These are phyloP conservation scores for Drosophila leonis DNA, from an alignment of 2,888 invertebrate species.

Conservation along the genomic window DNA sequence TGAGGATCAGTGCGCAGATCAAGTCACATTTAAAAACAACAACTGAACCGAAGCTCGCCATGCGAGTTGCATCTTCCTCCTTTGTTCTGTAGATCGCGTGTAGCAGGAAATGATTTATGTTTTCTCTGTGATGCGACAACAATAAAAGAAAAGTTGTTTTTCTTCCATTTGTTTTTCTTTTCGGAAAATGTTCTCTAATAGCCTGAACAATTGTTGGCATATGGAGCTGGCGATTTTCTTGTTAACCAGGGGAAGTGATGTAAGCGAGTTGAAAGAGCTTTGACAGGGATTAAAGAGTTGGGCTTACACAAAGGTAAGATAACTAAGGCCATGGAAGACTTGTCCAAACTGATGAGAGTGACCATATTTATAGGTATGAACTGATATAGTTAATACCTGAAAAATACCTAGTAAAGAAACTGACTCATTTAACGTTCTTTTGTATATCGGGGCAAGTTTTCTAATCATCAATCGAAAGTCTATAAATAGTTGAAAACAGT, in stretches of 20 bases:
- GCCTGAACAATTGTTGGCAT: slow-evolving; percentile 16
- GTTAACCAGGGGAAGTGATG: slow-evolving; percentile 24
- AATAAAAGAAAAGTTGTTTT: not conserved
- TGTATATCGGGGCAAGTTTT: no score
- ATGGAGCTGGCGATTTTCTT: slow-evolving; percentile 21
- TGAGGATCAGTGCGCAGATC: no score
- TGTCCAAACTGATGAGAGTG: not conserved
- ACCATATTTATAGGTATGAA: not conserved
- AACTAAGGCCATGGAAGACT: no score
- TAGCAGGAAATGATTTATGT: slow-evolving; percentile 52
- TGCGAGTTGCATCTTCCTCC: not conserved
- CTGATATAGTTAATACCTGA: not conserved
- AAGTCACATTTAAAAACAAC: not conserved
- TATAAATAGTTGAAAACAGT: no score
- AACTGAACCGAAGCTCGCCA: not conserved
- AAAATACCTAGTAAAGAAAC: not conserved
- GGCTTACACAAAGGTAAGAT: not conserved
- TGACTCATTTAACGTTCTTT: not conserved
- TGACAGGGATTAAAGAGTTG: not conserved
- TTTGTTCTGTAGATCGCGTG: slow-evolving; percentile 8
- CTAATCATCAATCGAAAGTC: no score
- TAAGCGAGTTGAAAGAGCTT: slow-evolving; percentile 16
- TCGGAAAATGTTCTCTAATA: slow-evolving; percentile 12
- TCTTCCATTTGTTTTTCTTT: slow-evolving; percentile 2
- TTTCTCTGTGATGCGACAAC: slow-evolving; percentile 33